Percentiles rank a stretch among this genome's conserved stretches.
Evolutionary conservation across 1,140 invertebrate genomes (phyloP).

Genomic region (Manduca sexta): DNA sequence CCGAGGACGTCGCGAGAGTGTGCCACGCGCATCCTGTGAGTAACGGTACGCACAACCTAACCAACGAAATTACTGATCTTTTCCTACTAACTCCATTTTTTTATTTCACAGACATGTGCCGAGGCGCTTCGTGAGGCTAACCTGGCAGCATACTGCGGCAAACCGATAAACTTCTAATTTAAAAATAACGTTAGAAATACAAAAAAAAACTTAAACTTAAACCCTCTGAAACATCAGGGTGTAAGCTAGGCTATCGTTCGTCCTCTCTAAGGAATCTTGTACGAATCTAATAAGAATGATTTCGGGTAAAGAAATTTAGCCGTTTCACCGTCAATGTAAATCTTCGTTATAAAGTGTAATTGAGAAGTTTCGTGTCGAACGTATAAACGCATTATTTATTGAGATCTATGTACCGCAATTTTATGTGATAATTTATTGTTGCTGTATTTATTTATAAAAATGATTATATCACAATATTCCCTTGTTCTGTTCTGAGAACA

Average conservation of each 20-base stretch:
- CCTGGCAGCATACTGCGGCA: conserved; percentile 95
- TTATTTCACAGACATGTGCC: conserved; percentile 87
- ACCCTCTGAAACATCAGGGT: conserved; percentile 19
- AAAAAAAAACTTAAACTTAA: conserved; percentile 26
- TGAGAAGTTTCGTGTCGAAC: neutral
- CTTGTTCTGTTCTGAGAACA: conserved; percentile 9
- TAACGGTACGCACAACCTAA: too few relatives aligned
- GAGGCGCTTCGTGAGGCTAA: conserved; percentile 99
- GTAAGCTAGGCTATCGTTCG: conserved; percentile 14
- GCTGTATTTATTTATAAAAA: conserved; percentile 21
- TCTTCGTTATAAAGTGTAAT: neutral
- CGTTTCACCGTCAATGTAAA: neutral
- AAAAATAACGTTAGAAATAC: conserved; percentile 5
- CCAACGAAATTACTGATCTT: too few relatives aligned
- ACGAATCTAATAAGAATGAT: conserved; percentile 53
- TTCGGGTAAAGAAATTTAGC: too few relatives aligned
- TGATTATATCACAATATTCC: conserved; percentile 6
- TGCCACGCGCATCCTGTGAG: conserved; percentile 99
- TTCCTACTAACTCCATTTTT: neutral
- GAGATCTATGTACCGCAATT: conserved; percentile 18
- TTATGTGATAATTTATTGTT: conserved; percentile 21
- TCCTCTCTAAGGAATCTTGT: conserved; percentile 47
- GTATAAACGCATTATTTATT: conserved; percentile 21
- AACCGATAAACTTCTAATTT: conserved; percentile 96
- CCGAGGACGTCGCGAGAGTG: conserved; percentile 97